A percentile compares a stretch with the other conserved stretches of the same genome.
phyloP scores from a whole-genome alignment of 2,888 invertebrate genomes.

The Noctua fimbriata region DNA sequence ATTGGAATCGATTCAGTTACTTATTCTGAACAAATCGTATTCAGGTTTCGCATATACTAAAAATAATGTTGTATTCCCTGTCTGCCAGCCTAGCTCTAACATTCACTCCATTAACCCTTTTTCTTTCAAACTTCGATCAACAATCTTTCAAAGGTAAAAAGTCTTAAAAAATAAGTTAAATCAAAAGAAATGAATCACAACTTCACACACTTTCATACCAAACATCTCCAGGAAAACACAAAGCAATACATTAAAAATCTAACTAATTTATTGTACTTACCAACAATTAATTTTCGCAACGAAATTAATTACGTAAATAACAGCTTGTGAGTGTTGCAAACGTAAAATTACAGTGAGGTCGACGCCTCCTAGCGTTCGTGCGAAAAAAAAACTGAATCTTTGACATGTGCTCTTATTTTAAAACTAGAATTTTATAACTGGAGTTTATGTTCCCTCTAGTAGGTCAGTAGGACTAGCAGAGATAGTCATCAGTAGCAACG shows the following conservation, averaged over 20 bases:
- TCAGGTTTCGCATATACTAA: too few species aligned
- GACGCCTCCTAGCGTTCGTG: constrained; percentile 57
- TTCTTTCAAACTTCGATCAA: too few species aligned
- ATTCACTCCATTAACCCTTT: background rate
- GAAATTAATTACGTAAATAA: constrained; percentile 65
- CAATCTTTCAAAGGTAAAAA: background rate
- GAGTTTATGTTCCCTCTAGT: constrained; percentile 27
- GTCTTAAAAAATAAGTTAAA: too few species aligned
- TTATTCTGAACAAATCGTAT: too few species aligned
- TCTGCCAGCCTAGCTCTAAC: background rate
- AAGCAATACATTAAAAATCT: constrained; percentile 30
- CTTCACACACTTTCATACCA: background rate
- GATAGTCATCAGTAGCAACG: background rate
- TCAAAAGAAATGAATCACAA: background rate
- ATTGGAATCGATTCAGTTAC: too few species aligned
- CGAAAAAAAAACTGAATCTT: constrained; percentile 49
- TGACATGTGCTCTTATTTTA: constrained; percentile 47
- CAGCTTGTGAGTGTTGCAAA: constrained; percentile 63
- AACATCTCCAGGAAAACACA: constrained; percentile 24
- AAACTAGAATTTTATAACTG: constrained; percentile 28
- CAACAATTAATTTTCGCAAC: constrained; percentile 58
- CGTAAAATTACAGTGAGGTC: constrained; percentile 67
- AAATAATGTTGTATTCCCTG: too few species aligned
- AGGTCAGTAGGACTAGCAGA: constrained; percentile 42
- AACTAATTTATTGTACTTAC: constrained; percentile 35